phyloP scores from a whole-genome alignment of 2,113 vertebrate species.

The Vulpes lagopus region DNA sequence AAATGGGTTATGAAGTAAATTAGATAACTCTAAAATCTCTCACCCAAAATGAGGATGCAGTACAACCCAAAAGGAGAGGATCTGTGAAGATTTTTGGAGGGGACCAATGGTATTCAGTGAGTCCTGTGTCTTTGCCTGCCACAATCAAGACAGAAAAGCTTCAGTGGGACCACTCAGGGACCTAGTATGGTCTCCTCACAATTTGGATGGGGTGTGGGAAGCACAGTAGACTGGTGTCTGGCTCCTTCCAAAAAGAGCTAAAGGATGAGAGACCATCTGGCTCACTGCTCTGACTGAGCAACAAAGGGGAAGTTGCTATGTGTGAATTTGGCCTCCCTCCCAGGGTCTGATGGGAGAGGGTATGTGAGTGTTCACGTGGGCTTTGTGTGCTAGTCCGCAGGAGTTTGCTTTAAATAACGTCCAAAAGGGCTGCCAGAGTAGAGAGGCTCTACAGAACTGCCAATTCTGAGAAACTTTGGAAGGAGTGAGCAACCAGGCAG shows the following conservation, averaged over 20 bases:
- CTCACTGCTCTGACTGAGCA: not conserved
- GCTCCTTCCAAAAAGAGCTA: not conserved
- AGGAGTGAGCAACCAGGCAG: not conserved
- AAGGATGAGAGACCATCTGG: not conserved
- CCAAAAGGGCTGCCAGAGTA: not conserved
- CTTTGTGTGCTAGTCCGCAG: not conserved
- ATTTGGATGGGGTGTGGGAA: not conserved
- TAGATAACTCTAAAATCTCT: not conserved
- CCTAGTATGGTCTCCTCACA: not conserved
- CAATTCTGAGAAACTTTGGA: not conserved
- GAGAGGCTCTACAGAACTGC: not conserved
- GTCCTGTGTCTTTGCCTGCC: not conserved
- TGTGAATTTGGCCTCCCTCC: not conserved
- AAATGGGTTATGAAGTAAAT: not conserved
- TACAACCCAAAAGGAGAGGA: not conserved
- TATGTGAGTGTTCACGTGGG: not conserved
- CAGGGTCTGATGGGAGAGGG: not conserved
- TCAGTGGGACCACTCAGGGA: not conserved
- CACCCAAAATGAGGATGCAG: not conserved
- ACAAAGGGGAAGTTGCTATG: not conserved
- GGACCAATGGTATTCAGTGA: not conserved
- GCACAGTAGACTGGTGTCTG: not conserved
- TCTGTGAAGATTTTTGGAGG: not conserved
- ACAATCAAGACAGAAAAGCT: not conserved
- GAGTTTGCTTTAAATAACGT: not conserved